A percentile compares a stretch with the other conserved stretches of the same genome.
These are phyloP conservation scores for Sebastes itinus DNA, from an alignment of 2,797 vertebrate species.

Conservation along the genomic window DNA sequence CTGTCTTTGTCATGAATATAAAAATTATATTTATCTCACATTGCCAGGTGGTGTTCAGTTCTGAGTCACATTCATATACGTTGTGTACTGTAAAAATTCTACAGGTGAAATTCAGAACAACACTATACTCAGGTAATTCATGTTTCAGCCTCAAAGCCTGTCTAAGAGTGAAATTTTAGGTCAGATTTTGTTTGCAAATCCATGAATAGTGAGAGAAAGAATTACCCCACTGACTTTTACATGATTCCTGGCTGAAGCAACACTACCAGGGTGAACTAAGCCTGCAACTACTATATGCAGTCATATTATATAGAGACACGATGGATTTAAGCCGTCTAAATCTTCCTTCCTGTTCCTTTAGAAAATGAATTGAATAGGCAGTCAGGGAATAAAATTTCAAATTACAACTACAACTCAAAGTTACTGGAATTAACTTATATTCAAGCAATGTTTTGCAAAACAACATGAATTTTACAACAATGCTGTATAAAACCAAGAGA, in stretches of 20 bases:
- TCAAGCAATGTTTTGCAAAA: conserved; percentile 46
- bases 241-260: not conserved
- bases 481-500: conserved; percentile 53
- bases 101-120: not conserved
- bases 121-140: not conserved
- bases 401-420: conserved; percentile 42
- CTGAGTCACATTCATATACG: not conserved
- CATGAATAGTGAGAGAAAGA: not conserved
- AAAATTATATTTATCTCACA: not conserved
- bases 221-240: not conserved
- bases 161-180: not conserved
- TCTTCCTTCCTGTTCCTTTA: not conserved
- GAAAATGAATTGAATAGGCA: not conserved
- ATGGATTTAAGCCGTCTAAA: not conserved
- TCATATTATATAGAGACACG: not conserved
- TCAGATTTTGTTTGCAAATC: not conserved
- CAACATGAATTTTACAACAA: conserved; percentile 44
- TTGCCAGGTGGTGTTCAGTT: not conserved
- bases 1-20: not conserved
- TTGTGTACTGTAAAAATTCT: not conserved
- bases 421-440: conserved; percentile 33
- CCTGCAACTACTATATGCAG: not conserved
- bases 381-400: not conserved
- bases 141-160: not conserved
- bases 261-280: not conserved